These are phyloP conservation scores for Smittia sp. DNA, from an alignment of 2,888 invertebrate species.

Conservation along the genomic window DNA sequence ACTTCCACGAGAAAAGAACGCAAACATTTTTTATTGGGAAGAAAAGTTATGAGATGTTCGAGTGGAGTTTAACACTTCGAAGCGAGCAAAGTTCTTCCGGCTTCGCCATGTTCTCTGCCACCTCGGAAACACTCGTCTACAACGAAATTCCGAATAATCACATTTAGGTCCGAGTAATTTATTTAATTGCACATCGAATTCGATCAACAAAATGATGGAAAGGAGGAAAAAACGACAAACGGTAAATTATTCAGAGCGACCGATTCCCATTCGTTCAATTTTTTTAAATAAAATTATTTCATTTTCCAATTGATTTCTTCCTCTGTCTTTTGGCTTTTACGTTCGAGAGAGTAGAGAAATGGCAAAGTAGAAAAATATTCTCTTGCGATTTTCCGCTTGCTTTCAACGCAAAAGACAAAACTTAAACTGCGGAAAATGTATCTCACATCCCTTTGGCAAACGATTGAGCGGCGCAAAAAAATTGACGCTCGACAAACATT, in stretches of 20 bases:
- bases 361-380: neutral
- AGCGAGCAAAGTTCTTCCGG: neutral
- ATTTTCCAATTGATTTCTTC: conserved; percentile 13
- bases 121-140: neutral
- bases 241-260: neutral
- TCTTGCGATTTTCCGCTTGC: neutral
- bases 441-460: no score
- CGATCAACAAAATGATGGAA: conserved; percentile 35
- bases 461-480: no score
- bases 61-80: no score
- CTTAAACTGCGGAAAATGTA: neutral
- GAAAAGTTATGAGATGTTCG: no score
- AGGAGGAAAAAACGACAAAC: neutral
- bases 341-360: neutral
- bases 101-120: neutral
- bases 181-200: conserved; percentile 30
- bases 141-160: conserved; percentile 8
- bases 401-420: neutral
- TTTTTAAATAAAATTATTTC: conserved; percentile 17
- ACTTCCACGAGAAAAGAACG: no score
- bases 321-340: neutral
- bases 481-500: no score
- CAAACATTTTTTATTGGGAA: no score
- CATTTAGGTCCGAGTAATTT: conserved; percentile 33
- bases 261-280: neutral